phyloP scores from a whole-genome alignment of 2,888 invertebrate species.

The Eustalomyia histrio region DNA sequence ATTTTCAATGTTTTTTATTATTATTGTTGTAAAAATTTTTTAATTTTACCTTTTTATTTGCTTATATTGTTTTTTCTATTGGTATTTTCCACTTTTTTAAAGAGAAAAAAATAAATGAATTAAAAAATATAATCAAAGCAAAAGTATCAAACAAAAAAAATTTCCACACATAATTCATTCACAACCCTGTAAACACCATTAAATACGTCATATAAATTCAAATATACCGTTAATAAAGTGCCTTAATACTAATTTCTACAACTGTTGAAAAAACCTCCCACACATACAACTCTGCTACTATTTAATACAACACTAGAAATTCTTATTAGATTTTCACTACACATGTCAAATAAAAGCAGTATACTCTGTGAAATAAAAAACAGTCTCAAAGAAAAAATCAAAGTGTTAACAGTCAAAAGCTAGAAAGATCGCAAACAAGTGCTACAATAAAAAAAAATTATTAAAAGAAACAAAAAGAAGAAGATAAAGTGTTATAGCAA shows the following conservation, averaged over 20 bases:
- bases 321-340: conserved; percentile 46
- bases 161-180: no score
- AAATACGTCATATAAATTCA: no score
- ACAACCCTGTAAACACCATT: no score
- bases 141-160: no score
- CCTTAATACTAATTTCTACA: neutral
- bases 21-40: no score
- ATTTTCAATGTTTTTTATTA: no score
- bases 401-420: conserved; percentile 20
- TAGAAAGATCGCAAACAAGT: conserved; percentile 46
- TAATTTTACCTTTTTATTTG: no score
- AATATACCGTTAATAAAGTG: no score
- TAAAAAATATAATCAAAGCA: no score
- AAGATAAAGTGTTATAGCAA: conserved; percentile 37
- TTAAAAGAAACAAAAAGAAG: conserved; percentile 54
- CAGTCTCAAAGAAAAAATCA: conserved; percentile 66
- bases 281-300: conserved; percentile 11
- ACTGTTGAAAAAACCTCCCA: conserved; percentile 1
- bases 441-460: conserved; percentile 49
- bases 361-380: conserved; percentile 55
- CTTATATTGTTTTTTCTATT: no score
- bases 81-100: no score
- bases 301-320: conserved; percentile 39
- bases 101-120: no score
- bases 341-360: conserved; percentile 64